Evolutionary conservation across 2,888 invertebrate species (phyloP), one percentile per base, ranked within the genome.

Genomic region (Agonopterix arenella): DNA sequence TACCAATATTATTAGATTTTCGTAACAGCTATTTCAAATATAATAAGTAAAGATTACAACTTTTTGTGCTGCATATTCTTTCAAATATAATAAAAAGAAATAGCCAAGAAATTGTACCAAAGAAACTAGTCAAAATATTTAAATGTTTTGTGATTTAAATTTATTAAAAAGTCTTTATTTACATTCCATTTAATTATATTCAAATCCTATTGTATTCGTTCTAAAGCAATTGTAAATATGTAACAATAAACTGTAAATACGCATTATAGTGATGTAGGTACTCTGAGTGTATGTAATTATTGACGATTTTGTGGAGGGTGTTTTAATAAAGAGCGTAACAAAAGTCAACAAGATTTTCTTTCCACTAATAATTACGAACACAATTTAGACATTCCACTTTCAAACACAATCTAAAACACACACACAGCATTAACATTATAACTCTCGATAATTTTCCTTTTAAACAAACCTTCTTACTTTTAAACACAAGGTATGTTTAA

Each of bases 281-380:
- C 70, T 70, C 68, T 84, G 81, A 79, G 77, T 84, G 81, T 80
- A 79, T 78, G 80, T 82, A 79, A 76, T 67, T 70, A 61, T 45
- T 70, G 76, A 73, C 61, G 78, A 76, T 65, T 72, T 75, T 75
- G 77, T 81, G 79, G 79, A 80, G 83, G 84, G 83, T 84, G 85
- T 88, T 89, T 88, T 86, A 88, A 81, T 88, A 89, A 86, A 88
- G 77, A 76, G 76, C 82, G 70, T 72, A 78, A 75, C 71, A 73
- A 79, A 76, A 64, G 58, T 57, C 48, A 45, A 51, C 55, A 54
- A 52, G 53, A 60, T 72, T 70, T 66, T 49, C 54, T 46, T 61
- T 45, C 10, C 8, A n/a, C 43, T 18, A 18, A 18, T 4, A 18
- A 18, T 18, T 18, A 18, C 18, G 2, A 18, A 18, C 4, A 18